These are phyloP conservation scores for Pogonocichla stellata DNA, from an alignment of 2,113 vertebrate genomes.

Conservation along the genomic window DNA sequence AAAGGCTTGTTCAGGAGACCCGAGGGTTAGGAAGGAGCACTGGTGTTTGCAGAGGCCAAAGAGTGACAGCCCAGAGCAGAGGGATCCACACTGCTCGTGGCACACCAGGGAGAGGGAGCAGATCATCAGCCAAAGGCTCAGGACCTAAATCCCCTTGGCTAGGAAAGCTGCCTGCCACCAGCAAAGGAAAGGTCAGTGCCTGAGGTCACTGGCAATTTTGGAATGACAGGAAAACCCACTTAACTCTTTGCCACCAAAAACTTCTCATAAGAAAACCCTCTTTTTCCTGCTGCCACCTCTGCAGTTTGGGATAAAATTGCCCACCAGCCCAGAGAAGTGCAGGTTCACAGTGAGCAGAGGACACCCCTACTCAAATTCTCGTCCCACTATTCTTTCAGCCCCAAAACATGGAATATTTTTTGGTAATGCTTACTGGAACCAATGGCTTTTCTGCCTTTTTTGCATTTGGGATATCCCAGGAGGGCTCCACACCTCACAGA, in stretches of 20 bases:
- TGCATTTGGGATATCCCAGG: neutral
- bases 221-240: neutral
- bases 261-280: neutral
- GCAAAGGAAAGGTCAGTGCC: neutral
- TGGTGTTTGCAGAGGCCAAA: neutral
- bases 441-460: neutral
- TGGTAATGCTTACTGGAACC: neutral
- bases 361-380: neutral
- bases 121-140: neutral
- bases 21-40: neutral
- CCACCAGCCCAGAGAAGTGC: neutral
- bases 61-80: neutral
- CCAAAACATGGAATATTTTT: neutral
- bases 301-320: neutral
- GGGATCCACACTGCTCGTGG: neutral
- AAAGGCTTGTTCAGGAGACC: neutral
- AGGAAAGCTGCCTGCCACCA: conserved; percentile 1
- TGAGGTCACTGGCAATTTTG: neutral
- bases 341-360: neutral
- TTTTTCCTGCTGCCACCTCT: neutral
- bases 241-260: neutral
- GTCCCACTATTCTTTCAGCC: neutral
- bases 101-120: neutral
- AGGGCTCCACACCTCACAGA: neutral
- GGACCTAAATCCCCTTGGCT: conserved; percentile 2